Evolutionary conservation across 2,113 vertebrate genomes (phyloP), one percentile per base, ranked within the genome.

Genomic region (Nothocercus nigrocapillus): DNA sequence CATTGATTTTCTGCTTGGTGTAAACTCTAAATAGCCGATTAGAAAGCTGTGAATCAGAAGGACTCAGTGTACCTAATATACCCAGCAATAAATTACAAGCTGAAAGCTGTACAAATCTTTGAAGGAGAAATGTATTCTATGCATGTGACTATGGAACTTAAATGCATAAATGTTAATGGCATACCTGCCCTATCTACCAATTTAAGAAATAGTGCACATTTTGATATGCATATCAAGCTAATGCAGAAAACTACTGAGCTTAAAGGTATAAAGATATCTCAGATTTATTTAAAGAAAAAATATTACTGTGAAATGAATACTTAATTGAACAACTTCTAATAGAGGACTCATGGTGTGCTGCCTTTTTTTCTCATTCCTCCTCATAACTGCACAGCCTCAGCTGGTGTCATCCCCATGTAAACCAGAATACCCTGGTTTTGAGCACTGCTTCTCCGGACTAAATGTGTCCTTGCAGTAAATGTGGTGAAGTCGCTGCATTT

Each of bases 21-120:
- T 98, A 98, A 98, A 98, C 97, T 98, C 98, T 98, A 98, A 98
- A 98, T 97, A 98, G 97, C 94, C 62, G 80, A 97, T 98, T 98
- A 98, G 98, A 97, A 98, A 97, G 96, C 97, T 97, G 95, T 97
- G 97, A 98, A 98, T 98, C 97, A 98, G 97, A 97, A 94, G 95
- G 96, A 97, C 97, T 98, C 97, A 95, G 96, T 98, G 96, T 98
- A 97, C 97, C 96, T 98, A 97, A 98, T 95, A 97, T 70, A 96
- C 81, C 80, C 90, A 81, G 88, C 94, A 89, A 96, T 97, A 95
- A 92, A 96, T 97, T 97, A 94, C 80, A 94, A 95, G 89, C 96
- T 97, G 95, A 96, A 97, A 95, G 87, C 92, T 1, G 20, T 85
- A 94, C 18, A 8, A 84, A 96, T 97, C 94, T 97, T 98, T 97